Conservation (phyloP, 2,113 vertebrate species). For the Tangachromis dhanisi region DNA sequence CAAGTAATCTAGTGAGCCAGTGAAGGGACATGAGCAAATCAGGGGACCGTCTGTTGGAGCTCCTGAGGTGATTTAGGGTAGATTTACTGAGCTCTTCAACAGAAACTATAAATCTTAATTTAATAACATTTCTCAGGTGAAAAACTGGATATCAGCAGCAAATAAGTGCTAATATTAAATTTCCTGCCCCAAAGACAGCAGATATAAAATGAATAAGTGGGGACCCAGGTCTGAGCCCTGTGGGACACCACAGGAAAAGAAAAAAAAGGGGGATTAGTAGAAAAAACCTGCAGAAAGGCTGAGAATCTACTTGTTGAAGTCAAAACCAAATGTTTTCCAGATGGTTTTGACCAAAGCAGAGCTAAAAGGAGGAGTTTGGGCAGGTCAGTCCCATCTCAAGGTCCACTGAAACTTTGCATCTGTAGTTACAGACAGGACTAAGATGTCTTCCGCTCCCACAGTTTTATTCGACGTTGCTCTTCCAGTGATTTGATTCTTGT, state of each 20-base stretch:
- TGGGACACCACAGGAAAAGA: not conserved
- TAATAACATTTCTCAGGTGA: not conserved
- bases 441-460: not conserved
- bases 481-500: not conserved
- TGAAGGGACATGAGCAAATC: not conserved
- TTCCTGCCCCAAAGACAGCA: not conserved
- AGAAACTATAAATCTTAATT: not conserved
- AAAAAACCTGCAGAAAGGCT: not conserved
- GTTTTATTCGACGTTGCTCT: fast-evolving
- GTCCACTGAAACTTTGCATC: not conserved
- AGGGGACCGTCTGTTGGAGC: not conserved
- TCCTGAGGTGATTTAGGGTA: not conserved
- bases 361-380: not conserved
- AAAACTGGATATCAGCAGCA: not conserved
- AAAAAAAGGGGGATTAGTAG: fast-evolving
- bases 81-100: not conserved
- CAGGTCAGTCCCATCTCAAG: not conserved
- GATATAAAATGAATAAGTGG: not conserved
- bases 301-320: not conserved
- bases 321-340: not conserved
- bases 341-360: not conserved
- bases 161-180: not conserved
- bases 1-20: not conserved
- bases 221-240: not conserved
- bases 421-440: not conserved